Evolutionary conservation across 1,140 invertebrate genomes (phyloP).

Genomic region (Hirudo medicinalis): DNA sequence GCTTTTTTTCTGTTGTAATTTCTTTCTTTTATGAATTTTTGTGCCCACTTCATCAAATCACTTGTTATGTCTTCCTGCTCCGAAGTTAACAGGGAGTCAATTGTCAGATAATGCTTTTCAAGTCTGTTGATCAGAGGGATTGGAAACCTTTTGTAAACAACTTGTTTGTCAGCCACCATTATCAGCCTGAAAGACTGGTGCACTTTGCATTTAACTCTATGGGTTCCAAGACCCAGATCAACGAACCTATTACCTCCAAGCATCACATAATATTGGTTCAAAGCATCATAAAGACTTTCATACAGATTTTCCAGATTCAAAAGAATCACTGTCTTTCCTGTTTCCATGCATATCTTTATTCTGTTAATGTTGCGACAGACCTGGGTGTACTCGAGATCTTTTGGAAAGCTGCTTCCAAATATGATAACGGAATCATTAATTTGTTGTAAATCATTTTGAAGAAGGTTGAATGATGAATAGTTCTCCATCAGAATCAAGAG

Average conservation of each 20-base stretch:
- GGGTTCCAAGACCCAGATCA: slow-evolving; percentile 37
- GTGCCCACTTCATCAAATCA: slow-evolving; percentile 29
- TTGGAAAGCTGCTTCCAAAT: slow-evolving; percentile 36
- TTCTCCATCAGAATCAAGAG: slow-evolving; percentile 35
- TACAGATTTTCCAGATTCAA: slow-evolving; percentile 38
- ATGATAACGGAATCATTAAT: slow-evolving; percentile 29
- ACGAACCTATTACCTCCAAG: slow-evolving; percentile 35
- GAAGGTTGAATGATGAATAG: slow-evolving; percentile 31
- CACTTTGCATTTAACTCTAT: slow-evolving; percentile 36
- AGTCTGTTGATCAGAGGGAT: slow-evolving; percentile 37
- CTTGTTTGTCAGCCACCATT: slow-evolving; percentile 36
- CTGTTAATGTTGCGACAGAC: slow-evolving; percentile 38
- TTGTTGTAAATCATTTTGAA: slow-evolving; percentile 30
- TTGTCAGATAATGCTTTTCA: slow-evolving; percentile 35
- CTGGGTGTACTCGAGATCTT: slow-evolving; percentile 35
- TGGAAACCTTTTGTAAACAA: slow-evolving; percentile 34
- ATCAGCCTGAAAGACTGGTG: slow-evolving; percentile 34
- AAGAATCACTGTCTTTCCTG: slow-evolving; percentile 34
- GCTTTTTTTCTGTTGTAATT: not conserved
- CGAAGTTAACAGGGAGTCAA: slow-evolving; percentile 28
- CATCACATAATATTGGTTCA: slow-evolving; percentile 38
- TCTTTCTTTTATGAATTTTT: not conserved
- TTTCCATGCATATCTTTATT: slow-evolving; percentile 40
- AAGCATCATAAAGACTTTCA: slow-evolving; percentile 37
- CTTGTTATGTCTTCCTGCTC: slow-evolving; percentile 26